Evolutionary conservation across 2,888 invertebrate genomes (phyloP).

Genomic region (Pimpla rufipes): DNA sequence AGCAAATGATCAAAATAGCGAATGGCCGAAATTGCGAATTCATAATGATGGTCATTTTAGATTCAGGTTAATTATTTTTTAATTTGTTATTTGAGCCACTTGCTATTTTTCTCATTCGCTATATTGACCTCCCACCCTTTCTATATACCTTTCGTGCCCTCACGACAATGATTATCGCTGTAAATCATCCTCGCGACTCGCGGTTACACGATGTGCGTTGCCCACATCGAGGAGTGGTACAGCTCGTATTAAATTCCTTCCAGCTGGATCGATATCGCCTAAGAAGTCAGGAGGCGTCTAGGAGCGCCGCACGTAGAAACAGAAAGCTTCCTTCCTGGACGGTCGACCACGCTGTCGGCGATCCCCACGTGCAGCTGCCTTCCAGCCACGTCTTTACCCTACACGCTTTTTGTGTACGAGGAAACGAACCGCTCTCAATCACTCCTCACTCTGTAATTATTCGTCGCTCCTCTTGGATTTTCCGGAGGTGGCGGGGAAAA

Average conservation of each 20-base stretch:
- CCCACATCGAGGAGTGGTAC: slow-evolving; percentile 12
- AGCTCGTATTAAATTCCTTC: slow-evolving; percentile 15
- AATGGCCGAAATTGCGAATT: no score
- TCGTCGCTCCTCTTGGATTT: slow-evolving; percentile 26
- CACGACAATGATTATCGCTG: neutral
- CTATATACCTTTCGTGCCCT: slow-evolving; percentile 41
- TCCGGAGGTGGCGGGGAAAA: neutral
- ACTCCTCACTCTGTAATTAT: slow-evolving; percentile 69
- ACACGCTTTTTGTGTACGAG: slow-evolving; percentile 56
- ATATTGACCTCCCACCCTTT: no score
- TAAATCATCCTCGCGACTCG: slow-evolving; percentile 10
- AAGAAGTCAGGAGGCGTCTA: neutral
- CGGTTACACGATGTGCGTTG: neutral
- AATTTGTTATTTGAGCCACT: no score
- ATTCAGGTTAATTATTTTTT: no score
- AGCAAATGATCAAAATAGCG: no score
- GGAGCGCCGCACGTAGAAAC: slow-evolving; percentile 24
- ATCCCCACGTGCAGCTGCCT: slow-evolving; percentile 54
- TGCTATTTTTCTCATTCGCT: no score
- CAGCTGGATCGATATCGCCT: slow-evolving; percentile 37
- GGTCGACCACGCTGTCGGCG: slow-evolving; percentile 45
- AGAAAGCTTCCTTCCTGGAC: slow-evolving; percentile 53
- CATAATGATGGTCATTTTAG: no score
- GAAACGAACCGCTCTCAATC: slow-evolving; percentile 66
- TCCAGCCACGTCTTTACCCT: slow-evolving; percentile 25